A percentile compares a stretch with the other conserved stretches of the same genome.
Conservation (phyloP, 2,888 invertebrate genomes). For the Brenthis ino region DNA sequence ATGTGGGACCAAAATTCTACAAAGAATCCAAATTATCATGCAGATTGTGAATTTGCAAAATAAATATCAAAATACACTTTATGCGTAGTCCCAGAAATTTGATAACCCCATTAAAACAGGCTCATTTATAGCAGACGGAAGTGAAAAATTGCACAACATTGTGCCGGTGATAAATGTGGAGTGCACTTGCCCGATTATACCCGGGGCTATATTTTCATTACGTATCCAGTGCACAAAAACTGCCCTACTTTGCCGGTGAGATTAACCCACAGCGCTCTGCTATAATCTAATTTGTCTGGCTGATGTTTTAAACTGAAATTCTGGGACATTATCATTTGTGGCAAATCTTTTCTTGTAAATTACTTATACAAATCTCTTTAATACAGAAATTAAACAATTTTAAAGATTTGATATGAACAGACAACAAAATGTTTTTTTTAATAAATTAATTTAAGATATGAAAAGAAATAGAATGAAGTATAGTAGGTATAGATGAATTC, state of each 20-base stretch:
- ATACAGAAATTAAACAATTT: too few species aligned
- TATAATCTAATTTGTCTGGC: slow-evolving; percentile 24
- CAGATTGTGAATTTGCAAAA: neutral
- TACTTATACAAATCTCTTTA: too few species aligned
- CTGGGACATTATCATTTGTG: too few species aligned
- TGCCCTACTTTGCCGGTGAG: slow-evolving; percentile 22
- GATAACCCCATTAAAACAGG: slow-evolving; percentile 19
- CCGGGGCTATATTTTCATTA: slow-evolving; percentile 24
- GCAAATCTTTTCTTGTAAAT: too few species aligned
- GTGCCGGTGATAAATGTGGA: slow-evolving; percentile 27
- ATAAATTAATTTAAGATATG: too few species aligned
- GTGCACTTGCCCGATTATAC: slow-evolving; percentile 27
- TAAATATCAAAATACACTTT: neutral
- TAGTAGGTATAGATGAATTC: too few species aligned
- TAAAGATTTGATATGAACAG: too few species aligned
- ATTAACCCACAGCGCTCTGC: slow-evolving; percentile 19
- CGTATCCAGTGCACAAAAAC: slow-evolving; percentile 26
- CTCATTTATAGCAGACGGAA: slow-evolving; percentile 22
- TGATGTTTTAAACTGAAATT: neutral
- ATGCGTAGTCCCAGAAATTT: slow-evolving; percentile 14
- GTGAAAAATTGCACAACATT: slow-evolving; percentile 28
- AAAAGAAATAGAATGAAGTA: too few species aligned
- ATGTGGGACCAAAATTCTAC: too few species aligned
- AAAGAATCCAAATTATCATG: too few species aligned
- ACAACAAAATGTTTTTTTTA: too few species aligned